A percentile compares a stretch with the other conserved stretches of the same genome.
phyloP scores from a whole-genome alignment of 2,797 vertebrate species.

The Vultur gryphus region DNA sequence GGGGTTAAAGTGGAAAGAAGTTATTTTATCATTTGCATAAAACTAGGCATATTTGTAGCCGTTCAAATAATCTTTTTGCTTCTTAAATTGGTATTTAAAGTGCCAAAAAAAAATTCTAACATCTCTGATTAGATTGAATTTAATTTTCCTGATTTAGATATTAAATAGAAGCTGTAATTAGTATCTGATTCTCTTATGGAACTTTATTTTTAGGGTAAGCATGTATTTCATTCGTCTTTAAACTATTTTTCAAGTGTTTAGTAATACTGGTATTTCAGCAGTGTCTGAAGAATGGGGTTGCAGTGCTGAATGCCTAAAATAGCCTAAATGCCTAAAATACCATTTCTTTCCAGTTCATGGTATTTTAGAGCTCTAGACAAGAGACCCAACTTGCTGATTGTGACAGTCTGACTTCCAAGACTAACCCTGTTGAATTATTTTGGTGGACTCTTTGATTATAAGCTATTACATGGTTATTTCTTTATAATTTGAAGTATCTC shows the following conservation, averaged over 20 bases:
- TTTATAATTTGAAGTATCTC: background rate
- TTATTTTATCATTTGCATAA: conserved; percentile 27
- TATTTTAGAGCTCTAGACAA: background rate
- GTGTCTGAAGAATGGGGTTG: background rate
- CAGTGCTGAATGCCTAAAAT: background rate
- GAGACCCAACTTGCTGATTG: background rate
- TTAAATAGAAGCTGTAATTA: conserved; percentile 53
- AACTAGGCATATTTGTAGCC: conserved; percentile 38
- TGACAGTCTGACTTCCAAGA: background rate
- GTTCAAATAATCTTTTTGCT: conserved; percentile 33
- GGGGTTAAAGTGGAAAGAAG: background rate
- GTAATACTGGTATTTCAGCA: background rate
- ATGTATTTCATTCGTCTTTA: background rate
- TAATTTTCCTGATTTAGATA: conserved; percentile 64
- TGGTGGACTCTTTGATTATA: background rate
- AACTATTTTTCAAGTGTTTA: conserved; percentile 1
- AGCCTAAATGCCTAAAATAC: background rate
- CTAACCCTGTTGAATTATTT: background rate
- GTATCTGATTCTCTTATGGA: conserved; percentile 51
- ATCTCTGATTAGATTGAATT: conserved; percentile 61
- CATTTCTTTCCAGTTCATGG: background rate
- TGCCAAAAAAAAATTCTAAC: conserved; percentile 45
- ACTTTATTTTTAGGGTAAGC: conserved; percentile 53
- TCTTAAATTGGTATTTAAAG: conserved; percentile 49
- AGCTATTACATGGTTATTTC: background rate